Percentiles rank a stretch among this genome's conserved stretches.
phyloP scores from a whole-genome alignment of 2,888 invertebrate species.

The Rhingia campestris region DNA sequence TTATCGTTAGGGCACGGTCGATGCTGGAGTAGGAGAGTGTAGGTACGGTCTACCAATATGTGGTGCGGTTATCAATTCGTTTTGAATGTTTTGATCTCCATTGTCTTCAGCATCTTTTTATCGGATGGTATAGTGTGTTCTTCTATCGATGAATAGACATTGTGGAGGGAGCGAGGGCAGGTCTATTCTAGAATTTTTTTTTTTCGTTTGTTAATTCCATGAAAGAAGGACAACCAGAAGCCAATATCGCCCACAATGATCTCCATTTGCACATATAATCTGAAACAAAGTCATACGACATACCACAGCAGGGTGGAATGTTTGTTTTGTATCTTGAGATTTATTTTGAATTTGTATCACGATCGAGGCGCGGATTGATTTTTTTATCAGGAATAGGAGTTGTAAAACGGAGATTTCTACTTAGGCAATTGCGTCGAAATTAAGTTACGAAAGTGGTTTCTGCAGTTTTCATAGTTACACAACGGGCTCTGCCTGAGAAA shows the following conservation, averaged over 20 bases:
- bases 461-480: too few relatives aligned
- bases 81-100: slow-evolving; percentile 73
- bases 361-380: slow-evolving; percentile 26
- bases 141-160: slow-evolving; percentile 27
- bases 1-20: slow-evolving; percentile 72
- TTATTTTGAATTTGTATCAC: slow-evolving; percentile 49
- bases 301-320: slow-evolving; percentile 42
- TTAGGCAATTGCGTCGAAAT: background rate
- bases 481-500: background rate
- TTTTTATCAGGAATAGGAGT: slow-evolving; percentile 8
- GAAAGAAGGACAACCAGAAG: slow-evolving; percentile 68
- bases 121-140: slow-evolving; percentile 37
- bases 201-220: slow-evolving; percentile 32
- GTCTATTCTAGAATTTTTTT: slow-evolving; percentile 20
- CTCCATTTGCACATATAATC: slow-evolving; percentile 65
- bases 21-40: slow-evolving; percentile 20
- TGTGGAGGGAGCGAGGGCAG: slow-evolving; percentile 25
- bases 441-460: too few relatives aligned
- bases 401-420: background rate
- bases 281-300: slow-evolving; percentile 32
- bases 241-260: slow-evolving; percentile 69
- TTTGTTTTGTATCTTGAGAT: slow-evolving; percentile 4
- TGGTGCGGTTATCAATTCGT: slow-evolving; percentile 69
- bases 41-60: background rate
- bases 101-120: slow-evolving; percentile 69